A percentile compares a stretch with the other conserved stretches of the same genome.
Conservation (phyloP, 2,888 invertebrate genomes). For the Rhaphigaster nebulosa region DNA sequence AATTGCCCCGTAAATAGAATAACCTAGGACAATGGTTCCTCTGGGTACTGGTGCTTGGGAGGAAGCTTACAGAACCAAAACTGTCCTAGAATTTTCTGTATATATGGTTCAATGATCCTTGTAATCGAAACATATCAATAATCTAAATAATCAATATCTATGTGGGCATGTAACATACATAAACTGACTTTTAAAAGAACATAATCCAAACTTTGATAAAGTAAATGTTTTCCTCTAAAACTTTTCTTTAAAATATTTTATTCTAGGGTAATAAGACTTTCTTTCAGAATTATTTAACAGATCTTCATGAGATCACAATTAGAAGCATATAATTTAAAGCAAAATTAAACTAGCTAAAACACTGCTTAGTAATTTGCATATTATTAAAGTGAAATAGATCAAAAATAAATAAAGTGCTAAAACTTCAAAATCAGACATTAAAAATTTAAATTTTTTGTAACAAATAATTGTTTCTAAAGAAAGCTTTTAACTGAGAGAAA, state of each 20-base stretch:
- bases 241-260: too few species aligned
- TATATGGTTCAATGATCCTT: not conserved
- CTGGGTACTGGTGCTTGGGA: too few species aligned
- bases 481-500: not conserved
- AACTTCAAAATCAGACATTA: not conserved
- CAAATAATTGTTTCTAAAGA: not conserved
- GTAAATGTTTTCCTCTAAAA: not conserved
- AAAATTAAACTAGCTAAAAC: not conserved
- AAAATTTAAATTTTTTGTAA: not conserved
- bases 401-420: not conserved
- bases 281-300: too few species aligned
- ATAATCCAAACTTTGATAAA: not conserved
- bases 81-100: not conserved
- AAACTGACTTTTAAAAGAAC: not conserved
- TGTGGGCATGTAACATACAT: not conserved
- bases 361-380: not conserved
- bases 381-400: not conserved
- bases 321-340: not conserved
- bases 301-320: not conserved
- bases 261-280: too few species aligned
- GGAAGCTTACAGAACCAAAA: not conserved
- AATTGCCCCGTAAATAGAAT: not conserved
- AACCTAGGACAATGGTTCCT: too few species aligned
- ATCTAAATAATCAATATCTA: not conserved
- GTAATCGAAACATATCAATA: not conserved